Conservation (phyloP, 1,140 invertebrate genomes). For the Chrysoperla carnea region DNA sequence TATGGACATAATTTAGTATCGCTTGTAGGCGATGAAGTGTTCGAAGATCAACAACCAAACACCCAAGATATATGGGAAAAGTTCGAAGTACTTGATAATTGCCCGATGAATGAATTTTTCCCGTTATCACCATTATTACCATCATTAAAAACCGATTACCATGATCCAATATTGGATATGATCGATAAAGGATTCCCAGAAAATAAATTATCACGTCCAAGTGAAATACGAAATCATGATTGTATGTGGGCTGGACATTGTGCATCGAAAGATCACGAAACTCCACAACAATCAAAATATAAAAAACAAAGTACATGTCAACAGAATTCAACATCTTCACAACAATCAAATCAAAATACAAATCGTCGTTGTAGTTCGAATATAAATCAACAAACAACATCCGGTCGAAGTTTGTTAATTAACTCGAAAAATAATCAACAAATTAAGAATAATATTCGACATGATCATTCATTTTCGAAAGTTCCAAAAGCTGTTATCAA, state of each 20-base stretch:
- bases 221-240: constrained; percentile 34
- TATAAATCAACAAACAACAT: constrained; percentile 5
- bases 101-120: constrained; percentile 3
- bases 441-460: background rate
- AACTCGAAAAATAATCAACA: constrained; percentile 10
- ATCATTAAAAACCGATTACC: constrained; percentile 3
- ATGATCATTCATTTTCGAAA: background rate
- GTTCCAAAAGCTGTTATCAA: no score
- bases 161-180: constrained; percentile 4
- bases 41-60: constrained; percentile 2
- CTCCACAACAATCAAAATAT: constrained; percentile 11
- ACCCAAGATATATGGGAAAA: constrained; percentile 19
- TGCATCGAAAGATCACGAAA: constrained; percentile 27
- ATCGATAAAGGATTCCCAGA: background rate
- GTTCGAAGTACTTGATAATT: constrained; percentile 12
- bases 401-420: constrained; percentile 17
- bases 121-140: background rate
- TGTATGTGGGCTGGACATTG: constrained; percentile 49
- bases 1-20: background rate
- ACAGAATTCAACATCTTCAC: constrained; percentile 3
- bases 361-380: background rate
- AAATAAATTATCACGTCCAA: background rate
- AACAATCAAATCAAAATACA: background rate
- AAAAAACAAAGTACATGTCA: constrained; percentile 7
- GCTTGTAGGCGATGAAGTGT: background rate